These are phyloP conservation scores for Varanus salvator DNA, from an alignment of 2,113 vertebrate species.

Conservation along the genomic window DNA sequence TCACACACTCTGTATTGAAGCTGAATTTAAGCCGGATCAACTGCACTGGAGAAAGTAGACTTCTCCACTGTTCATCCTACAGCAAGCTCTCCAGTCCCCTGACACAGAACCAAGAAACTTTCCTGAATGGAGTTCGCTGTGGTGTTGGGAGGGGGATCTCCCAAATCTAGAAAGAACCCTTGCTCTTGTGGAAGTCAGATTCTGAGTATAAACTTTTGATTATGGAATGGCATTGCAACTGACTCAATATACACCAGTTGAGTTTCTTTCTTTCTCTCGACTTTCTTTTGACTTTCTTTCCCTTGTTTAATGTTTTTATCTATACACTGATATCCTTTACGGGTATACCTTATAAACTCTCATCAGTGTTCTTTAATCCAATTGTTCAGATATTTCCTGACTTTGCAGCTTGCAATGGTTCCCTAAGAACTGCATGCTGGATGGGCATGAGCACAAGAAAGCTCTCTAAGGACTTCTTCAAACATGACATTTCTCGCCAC, in stretches of 20 bases:
- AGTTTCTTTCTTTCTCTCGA: too few relatives aligned
- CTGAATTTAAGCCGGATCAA: too few relatives aligned
- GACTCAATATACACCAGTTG: neutral
- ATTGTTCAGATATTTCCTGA: neutral
- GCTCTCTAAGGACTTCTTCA: neutral
- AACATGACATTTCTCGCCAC: neutral
- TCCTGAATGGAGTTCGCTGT: too few relatives aligned
- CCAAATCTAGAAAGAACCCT: too few relatives aligned
- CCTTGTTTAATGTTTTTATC: constrained; percentile 54
- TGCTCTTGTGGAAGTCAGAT: too few relatives aligned
- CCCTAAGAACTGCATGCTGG: neutral
- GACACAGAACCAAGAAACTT: too few relatives aligned
- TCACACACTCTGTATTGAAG: neutral
- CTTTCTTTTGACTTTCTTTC: neutral
- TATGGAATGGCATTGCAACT: neutral
- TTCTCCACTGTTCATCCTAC: too few relatives aligned
- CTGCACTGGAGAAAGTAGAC: too few relatives aligned
- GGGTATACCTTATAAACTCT: constrained; percentile 59
- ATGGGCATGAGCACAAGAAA: neutral
- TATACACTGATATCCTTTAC: constrained; percentile 15
- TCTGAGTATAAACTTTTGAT: neutral
- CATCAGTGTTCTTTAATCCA: constrained; percentile 33
- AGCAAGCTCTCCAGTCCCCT: too few relatives aligned
- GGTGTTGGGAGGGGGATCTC: too few relatives aligned
- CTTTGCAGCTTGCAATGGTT: neutral